Evolutionary conservation across 2,113 vertebrate genomes (phyloP), one percentile per base, ranked within the genome.

Genomic region (Lonchura striata): DNA sequence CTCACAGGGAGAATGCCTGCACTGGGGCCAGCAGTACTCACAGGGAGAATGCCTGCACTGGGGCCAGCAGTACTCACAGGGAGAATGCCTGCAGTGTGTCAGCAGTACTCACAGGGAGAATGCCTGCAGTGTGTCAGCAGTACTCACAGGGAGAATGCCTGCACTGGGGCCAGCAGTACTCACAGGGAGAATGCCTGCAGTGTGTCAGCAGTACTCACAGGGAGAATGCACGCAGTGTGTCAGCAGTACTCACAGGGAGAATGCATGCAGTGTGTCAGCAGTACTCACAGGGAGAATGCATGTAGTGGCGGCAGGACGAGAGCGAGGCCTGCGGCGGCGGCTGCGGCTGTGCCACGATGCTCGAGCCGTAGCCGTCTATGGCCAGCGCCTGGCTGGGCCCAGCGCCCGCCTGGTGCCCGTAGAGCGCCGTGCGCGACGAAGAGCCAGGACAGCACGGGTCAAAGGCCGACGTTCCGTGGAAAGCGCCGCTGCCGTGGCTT

Each of bases 391-490:
- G 99, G 96, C 98, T 99, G n/a, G 98, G 98, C 75, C 98, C 98
- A 4, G 98, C 98, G 35, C 98, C 97, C 47, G 98, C 98, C 97
- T 99, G 99, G 88, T 98, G 99, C 91, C 98, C 98, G 42, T 98
- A 99, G 85, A 98, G 95, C 77, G 99, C 91, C 79, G 99, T 98
- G 89, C 99, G 98, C 15, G 99, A 99, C 39, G 98, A 98, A n/a
- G 99, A 99, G 63, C 98, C 99, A 8, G 99, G 99, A 92, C 99
- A 99, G 98, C 99, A 99, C 15, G 99, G 99, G 95, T 99, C 99
- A 91, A 99, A 99, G 28, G 99, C 99, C 4, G 99, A 99, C 4
- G 98, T 98, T 61, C 99, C 98, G 52, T 99, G 99, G 97, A 99
- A 99, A 77, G 98, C 97, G 54, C 97, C 96, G 84, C 98, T 98